Base-by-base conservation (phyloP, 2,797 vertebrate species). In the Melanotaenia pygmaea region DNA sequence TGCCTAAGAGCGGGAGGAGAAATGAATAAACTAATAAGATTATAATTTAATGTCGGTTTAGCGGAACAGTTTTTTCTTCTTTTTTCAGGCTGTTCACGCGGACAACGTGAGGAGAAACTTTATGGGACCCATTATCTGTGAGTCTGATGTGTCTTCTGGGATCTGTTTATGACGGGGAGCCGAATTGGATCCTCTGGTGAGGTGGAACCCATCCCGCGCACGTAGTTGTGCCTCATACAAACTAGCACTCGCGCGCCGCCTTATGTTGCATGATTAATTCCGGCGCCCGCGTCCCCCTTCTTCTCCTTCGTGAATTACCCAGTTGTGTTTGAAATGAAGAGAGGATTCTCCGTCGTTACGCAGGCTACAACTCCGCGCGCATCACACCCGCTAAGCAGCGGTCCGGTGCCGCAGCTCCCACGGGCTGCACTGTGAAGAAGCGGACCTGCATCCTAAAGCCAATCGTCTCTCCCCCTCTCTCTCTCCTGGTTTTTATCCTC, bases 371-470 rank as follows among this genome's bases (percentile, higher is more conserved):
- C 81, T 85, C 73, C 80, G 78, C 79, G 80, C 80, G 72, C 43
- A 18, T 77, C 74, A 26, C 80, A 80, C 74, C 77, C 60, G 84
- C 81, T 81, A 80, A 61, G 70, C 80, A 71, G 83, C 80, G 74
- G 82, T 81, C 88, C 89, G 70, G 79, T 88, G 85, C 90, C 89
- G 92, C 91, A 91, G 89, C 89, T 89, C 85, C 82, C 83, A 70
- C 86, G 79, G 88, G 87, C 89, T 89, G 90, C 91, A 61, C 87
- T 76, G 90, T 74, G 79, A 81, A 90, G 87, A 86, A 90, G 92
- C 89, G 89, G 91, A 93, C 92, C 92, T 89, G 93, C 93, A 93
- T 94, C 91, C 90, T 92, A 93, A 93, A 90, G 88, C 91, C 88
- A 76, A 85, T 60, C 86, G 76, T 22, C 64, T n/a, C 62, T 22